A percentile compares a stretch with the other conserved stretches of the same genome.
phyloP scores from a whole-genome alignment of 2,113 vertebrate genomes.

The Heteronetta atricapilla region DNA sequence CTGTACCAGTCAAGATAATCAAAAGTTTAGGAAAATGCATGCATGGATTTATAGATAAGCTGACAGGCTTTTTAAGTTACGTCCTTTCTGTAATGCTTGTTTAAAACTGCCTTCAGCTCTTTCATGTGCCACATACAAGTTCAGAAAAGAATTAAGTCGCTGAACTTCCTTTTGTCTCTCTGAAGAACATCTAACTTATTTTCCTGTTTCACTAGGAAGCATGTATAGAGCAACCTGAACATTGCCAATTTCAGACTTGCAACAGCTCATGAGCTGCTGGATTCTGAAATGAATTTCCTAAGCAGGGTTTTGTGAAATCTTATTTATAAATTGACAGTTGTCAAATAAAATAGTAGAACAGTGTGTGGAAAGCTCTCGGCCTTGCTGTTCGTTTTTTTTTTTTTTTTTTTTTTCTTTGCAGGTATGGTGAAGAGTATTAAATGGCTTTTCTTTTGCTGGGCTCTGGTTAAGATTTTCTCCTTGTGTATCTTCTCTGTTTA shows the following conservation, averaged over 20 bases:
- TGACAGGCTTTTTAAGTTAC: neutral
- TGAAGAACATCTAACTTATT: neutral
- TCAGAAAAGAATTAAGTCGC: neutral
- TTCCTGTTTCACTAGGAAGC: neutral
- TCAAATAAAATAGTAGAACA: neutral
- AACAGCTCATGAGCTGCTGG: neutral
- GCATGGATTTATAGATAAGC: neutral
- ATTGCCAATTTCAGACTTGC: neutral
- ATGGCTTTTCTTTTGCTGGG: neutral
- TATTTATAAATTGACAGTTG: neutral
- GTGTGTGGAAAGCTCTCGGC: neutral
- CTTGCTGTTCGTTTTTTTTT: neutral
- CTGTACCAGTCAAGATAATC: neutral
- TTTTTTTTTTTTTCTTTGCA: neutral
- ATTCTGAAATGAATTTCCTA: neutral
- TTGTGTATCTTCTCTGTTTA: neutral
- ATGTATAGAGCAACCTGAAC: rapidly evolving
- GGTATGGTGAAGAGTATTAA: neutral
- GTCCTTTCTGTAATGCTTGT: neutral
- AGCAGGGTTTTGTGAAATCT: neutral
- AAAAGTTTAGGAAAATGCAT: neutral
- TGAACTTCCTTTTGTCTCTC: neutral
- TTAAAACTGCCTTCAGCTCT: neutral
- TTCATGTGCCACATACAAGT: neutral
- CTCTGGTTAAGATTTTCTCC: neutral